Evolutionary conservation across 2,888 invertebrate species (phyloP).

Genomic region (Boloria selene): DNA sequence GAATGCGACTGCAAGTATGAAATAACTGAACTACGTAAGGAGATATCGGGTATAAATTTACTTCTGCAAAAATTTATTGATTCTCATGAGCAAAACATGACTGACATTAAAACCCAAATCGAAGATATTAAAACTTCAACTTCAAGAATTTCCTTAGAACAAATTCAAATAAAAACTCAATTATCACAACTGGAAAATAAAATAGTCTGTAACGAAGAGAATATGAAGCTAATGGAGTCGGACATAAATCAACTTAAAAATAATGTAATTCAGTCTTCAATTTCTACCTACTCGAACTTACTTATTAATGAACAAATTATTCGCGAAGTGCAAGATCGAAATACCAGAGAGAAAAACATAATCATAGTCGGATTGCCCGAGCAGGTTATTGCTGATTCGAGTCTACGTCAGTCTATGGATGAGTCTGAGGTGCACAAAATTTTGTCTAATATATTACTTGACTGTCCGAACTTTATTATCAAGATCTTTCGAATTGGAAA

Average conservation of each 20-base stretch:
- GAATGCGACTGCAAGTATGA: slow-evolving; percentile 1
- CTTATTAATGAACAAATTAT: neutral
- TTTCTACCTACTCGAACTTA: neutral
- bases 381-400: neutral
- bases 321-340: neutral
- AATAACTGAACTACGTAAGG: neutral
- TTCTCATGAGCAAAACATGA: slow-evolving; percentile 1
- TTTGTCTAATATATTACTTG: neutral
- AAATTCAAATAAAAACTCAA: neutral
- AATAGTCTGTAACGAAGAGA: neutral
- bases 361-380: neutral
- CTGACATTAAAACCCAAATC: slow-evolving; percentile 2
- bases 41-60: neutral
- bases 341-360: neutral
- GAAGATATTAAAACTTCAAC: slow-evolving; percentile 6
- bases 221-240: neutral
- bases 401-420: neutral
- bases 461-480: neutral
- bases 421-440: neutral
- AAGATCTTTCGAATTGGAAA: too few species aligned
- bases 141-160: neutral
- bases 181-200: too few species aligned
- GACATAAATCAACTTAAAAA: neutral
- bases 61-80: neutral
- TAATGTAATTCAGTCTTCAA: neutral